phyloP scores from a whole-genome alignment of 2,113 vertebrate genomes.

The Pogonocichla stellata region DNA sequence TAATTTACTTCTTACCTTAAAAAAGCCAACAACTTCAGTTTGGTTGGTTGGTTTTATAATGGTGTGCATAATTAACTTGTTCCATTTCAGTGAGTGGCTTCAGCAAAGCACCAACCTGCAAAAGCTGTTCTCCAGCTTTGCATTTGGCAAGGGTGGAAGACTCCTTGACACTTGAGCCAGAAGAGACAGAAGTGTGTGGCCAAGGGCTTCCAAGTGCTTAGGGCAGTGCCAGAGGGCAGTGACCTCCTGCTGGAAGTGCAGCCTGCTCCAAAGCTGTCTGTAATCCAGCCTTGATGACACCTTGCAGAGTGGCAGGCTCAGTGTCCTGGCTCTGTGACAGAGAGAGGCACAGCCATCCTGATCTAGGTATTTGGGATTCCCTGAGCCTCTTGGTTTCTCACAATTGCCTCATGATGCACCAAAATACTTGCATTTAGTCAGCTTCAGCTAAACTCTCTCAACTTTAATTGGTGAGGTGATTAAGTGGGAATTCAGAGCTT shows the following conservation, averaged over 20 bases:
- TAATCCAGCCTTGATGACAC: background rate
- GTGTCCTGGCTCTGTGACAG: background rate
- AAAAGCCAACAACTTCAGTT: background rate
- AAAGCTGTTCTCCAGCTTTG: background rate
- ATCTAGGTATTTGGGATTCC: background rate
- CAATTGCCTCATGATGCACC: no score
- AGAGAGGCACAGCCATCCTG: background rate
- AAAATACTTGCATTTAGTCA: background rate
- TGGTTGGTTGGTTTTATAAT: background rate
- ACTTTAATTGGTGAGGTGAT: background rate
- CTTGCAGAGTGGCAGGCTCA: background rate
- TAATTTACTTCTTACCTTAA: background rate
- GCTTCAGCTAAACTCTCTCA: background rate
- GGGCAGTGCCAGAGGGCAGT: background rate
- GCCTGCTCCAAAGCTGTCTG: background rate
- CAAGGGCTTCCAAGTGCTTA: background rate
- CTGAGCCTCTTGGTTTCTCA: background rate
- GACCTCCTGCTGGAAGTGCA: background rate
- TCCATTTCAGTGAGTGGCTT: background rate
- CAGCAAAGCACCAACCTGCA: background rate
- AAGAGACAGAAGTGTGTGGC: background rate
- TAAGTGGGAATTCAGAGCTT: background rate
- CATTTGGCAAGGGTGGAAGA: background rate
- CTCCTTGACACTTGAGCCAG: background rate
- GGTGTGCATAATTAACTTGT: background rate